Conservation (phyloP, 2,113 vertebrate genomes). For the Damaliscus lunatus region DNA sequence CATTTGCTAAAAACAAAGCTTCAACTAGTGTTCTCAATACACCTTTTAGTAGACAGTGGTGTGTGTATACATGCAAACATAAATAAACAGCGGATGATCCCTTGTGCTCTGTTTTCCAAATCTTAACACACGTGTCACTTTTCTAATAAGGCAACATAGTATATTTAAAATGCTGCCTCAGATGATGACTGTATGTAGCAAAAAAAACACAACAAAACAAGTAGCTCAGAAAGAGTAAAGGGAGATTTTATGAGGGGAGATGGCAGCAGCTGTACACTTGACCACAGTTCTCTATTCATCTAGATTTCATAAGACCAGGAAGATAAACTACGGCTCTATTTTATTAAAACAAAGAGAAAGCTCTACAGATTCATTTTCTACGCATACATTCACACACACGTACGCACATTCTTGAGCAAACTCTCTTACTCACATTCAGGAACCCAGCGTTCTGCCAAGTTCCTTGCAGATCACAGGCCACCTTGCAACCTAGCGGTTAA, state of each 20-base stretch:
- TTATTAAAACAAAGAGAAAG: conserved; percentile 5
- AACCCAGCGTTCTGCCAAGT: not conserved
- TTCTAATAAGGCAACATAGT: not conserved
- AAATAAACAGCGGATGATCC: not conserved
- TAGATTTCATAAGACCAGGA: not conserved
- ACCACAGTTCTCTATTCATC: not conserved
- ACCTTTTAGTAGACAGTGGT: not conserved
- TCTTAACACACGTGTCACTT: not conserved
- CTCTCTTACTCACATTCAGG: not conserved
- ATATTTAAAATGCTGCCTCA: not conserved
- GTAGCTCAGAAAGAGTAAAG: not conserved
- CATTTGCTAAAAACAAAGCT: not conserved
- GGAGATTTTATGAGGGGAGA: not conserved
- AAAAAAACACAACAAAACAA: not conserved
- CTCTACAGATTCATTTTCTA: not conserved
- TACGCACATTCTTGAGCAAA: not conserved
- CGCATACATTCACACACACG: not conserved
- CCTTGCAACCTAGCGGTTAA: not conserved
- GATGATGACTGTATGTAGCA: not conserved
- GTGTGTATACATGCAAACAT: not conserved
- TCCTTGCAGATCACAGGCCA: not conserved
- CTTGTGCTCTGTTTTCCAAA: not conserved
- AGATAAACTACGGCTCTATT: not conserved
- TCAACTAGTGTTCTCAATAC: not conserved
- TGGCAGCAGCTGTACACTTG: not conserved